Evolutionary conservation across 2,113 vertebrate species (phyloP).

Genomic region (Ariopsis seemanni): DNA sequence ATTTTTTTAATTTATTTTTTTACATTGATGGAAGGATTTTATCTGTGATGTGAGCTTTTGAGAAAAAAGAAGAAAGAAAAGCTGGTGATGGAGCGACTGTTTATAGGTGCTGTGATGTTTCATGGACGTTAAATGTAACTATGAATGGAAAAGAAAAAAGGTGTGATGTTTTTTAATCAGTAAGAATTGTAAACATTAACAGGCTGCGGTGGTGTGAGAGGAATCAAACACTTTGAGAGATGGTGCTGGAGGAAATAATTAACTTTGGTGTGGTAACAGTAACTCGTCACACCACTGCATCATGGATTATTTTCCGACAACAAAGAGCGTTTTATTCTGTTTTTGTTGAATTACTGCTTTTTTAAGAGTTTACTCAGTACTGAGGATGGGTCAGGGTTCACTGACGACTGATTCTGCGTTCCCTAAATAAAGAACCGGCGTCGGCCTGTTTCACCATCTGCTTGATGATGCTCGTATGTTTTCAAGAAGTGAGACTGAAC

Average conservation of each 20-base stretch:
- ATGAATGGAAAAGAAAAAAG: not conserved
- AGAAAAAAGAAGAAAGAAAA: too few relatives aligned
- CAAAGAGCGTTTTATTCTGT: not conserved
- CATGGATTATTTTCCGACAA: not conserved
- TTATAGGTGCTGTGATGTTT: not conserved
- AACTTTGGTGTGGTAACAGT: not conserved
- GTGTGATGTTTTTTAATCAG: not conserved
- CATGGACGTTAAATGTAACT: not conserved
- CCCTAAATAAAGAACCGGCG: not conserved
- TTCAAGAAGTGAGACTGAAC: not conserved
- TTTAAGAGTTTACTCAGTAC: not conserved
- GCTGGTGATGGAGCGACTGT: not conserved
- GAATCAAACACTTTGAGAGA: not conserved
- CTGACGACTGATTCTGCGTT: not conserved
- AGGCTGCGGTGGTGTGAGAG: not conserved
- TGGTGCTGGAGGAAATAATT: not conserved
- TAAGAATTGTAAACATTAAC: not conserved
- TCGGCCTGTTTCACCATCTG: not conserved
- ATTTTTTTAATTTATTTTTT: not conserved
- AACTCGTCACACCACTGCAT: not conserved
- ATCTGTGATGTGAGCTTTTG: too few relatives aligned
- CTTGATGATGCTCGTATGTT: not conserved
- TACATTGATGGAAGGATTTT: not conserved
- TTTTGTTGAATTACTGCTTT: not conserved
- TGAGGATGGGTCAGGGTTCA: not conserved